Evolutionary conservation across 2,797 vertebrate species (phyloP).

Genomic region (Xerus rutilus): DNA sequence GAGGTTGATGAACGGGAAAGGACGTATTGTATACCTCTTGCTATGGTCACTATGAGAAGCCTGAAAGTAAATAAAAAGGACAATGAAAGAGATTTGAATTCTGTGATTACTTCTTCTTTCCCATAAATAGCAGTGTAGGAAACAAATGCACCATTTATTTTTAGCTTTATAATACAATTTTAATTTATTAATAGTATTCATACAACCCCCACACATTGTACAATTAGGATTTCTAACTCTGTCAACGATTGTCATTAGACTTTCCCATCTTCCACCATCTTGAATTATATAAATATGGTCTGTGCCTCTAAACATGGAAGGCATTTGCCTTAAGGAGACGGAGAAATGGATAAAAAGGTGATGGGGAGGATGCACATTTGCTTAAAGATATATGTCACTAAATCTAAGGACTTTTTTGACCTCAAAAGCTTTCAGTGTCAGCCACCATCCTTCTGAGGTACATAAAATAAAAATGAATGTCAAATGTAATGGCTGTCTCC

Average conservation of each 20-base stretch:
- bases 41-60: background rate
- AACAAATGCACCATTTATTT: background rate
- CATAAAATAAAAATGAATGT: slow-evolving; percentile 36
- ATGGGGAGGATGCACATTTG: background rate
- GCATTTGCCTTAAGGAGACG: background rate
- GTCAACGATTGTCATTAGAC: background rate
- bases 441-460: background rate
- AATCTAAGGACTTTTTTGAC: background rate
- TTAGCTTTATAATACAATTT: slow-evolving; percentile 22
- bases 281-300: background rate
- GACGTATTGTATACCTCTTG: background rate
- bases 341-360: background rate
- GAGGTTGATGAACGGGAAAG: background rate
- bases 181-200: background rate
- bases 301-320: background rate
- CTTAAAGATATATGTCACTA: slow-evolving; percentile 27
- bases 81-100: background rate
- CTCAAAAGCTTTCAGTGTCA: background rate
- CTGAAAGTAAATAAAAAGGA: background rate
- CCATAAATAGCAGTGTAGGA: background rate
- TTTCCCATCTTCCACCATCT: background rate
- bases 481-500: background rate
- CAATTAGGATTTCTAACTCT: background rate
- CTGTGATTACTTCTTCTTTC: background rate
- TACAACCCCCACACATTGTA: background rate